Base-by-base conservation (phyloP, 1,140 invertebrate genomes). In the Conus ventricosus region DNA sequence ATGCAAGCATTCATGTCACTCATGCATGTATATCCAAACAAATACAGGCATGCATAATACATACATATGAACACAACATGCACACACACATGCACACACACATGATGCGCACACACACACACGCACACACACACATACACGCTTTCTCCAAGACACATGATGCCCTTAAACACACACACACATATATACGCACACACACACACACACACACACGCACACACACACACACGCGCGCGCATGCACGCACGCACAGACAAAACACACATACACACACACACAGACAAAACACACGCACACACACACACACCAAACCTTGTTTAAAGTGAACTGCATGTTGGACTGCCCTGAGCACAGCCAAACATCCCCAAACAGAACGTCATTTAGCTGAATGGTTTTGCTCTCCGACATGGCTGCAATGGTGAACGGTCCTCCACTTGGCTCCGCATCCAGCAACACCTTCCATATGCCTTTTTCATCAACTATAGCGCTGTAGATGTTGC, bases 301-400 rank as follows among this genome's bases (percentile, higher is more conserved):
- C 39, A 39, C 39, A 39, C 39, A 27, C 23, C n/a, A 6, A 78
- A 78, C 93, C 92, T 90, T 89, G n/a, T 85, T 88, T 54, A 93
- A 63, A 15, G 92, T 92, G 57, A 93, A 92, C 81, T 91, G 78
- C 94, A 95, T 95, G 89, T 95, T 95, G 81, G 93, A 94, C 87
- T 95, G 94, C 13, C 94, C 94, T 67, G 93, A 94, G 89, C 94
- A 95, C 0, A 95, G 51, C 94, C 94, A 95, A 1, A 95, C 93
- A 91, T 95, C 94, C 63, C 94, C 94, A 93, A 95, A 94, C 23
- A 94, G 53, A 51, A 95, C 91, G 90, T 94, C 91, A 0, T 75
- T 86, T 1, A 95, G 63, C 17, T 83, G 84, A 39, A 94, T 90
- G 4, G 83, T 86, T 17, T 15, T 81, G 17, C 51, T 53, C 0